Percentiles rank a stretch among this genome's conserved stretches.
phyloP scores from a whole-genome alignment of 2,888 invertebrate species.

The Apotomis capreana region DNA sequence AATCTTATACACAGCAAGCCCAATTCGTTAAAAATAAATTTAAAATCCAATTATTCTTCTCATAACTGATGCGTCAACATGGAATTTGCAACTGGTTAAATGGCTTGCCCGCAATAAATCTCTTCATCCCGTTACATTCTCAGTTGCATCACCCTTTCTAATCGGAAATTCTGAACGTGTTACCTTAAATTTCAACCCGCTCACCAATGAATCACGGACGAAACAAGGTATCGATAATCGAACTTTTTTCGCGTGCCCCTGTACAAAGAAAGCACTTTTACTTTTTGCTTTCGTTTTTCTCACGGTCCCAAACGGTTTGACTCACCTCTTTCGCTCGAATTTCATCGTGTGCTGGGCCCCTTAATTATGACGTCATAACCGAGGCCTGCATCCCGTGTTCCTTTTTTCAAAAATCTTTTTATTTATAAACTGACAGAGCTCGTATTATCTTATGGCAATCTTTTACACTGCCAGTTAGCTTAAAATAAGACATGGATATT shows the following conservation, averaged over 20 bases:
- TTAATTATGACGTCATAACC: slow-evolving; percentile 78
- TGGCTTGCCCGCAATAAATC: slow-evolving; percentile 31
- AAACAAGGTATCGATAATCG: slow-evolving; percentile 72
- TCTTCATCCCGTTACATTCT: slow-evolving; percentile 60
- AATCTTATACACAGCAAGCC: slow-evolving; percentile 43
- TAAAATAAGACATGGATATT: slow-evolving; percentile 45
- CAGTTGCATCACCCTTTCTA: slow-evolving; percentile 70
- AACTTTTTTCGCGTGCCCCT: slow-evolving; percentile 69
- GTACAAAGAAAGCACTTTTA: slow-evolving; percentile 81
- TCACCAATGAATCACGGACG: slow-evolving; percentile 74
- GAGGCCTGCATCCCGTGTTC: slow-evolving; percentile 57
- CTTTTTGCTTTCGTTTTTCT: slow-evolving; percentile 74
- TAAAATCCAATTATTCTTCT: slow-evolving; percentile 35
- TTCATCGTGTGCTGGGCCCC: slow-evolving; percentile 63
- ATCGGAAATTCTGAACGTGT: slow-evolving; percentile 73
- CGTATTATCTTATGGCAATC: slow-evolving; percentile 61
- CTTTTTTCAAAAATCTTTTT: slow-evolving; percentile 65
- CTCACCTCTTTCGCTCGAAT: slow-evolving; percentile 63
- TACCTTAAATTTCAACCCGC: slow-evolving; percentile 73
- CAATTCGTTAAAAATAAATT: slow-evolving; percentile 30
- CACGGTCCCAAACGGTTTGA: slow-evolving; percentile 64
- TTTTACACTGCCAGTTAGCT: slow-evolving; percentile 52
- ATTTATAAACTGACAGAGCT: slow-evolving; percentile 68
- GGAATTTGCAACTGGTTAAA: slow-evolving; percentile 14
- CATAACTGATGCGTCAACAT: slow-evolving; percentile 36